Evolutionary conservation across 2,888 invertebrate species (phyloP).

Genomic region (Pseudolycoriella hygida): DNA sequence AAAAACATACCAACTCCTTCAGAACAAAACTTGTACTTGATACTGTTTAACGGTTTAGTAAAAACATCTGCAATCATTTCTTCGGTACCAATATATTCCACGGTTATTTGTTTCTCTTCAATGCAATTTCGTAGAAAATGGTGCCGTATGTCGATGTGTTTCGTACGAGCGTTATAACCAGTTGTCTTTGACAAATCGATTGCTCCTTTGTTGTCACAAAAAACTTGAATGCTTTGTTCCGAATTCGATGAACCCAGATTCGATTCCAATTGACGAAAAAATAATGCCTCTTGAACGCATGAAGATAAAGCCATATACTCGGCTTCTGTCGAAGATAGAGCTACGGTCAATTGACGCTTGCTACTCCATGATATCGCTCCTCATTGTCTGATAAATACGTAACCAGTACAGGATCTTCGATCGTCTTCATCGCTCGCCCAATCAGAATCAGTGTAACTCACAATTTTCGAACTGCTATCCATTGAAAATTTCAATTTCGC

Average conservation of each 20-base stretch:
- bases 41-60: too few relatives aligned
- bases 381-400: slow-evolving; percentile 13
- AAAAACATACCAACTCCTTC: too few relatives aligned
- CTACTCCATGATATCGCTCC: slow-evolving; percentile 15
- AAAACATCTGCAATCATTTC: too few relatives aligned
- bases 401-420: too few relatives aligned
- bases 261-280: slow-evolving; percentile 10
- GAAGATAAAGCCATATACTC: too few relatives aligned
- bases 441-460: slow-evolving; percentile 15
- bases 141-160: background rate
- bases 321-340: slow-evolving; percentile 15
- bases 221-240: too few relatives aligned
- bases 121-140: too few relatives aligned
- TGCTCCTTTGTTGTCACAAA: background rate
- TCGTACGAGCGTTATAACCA: background rate
- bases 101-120: too few relatives aligned
- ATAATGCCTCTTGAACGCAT: slow-evolving; percentile 13
- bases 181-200: background rate
- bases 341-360: slow-evolving; percentile 13
- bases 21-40: too few relatives aligned
- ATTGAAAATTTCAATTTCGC: too few relatives aligned
- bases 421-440: slow-evolving; percentile 14
- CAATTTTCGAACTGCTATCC: slow-evolving; percentile 7
- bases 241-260: too few relatives aligned
- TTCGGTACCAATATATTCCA: too few relatives aligned